These are phyloP conservation scores for Caprella mutica DNA, from an alignment of 2,888 invertebrate genomes.

Conservation along the genomic window DNA sequence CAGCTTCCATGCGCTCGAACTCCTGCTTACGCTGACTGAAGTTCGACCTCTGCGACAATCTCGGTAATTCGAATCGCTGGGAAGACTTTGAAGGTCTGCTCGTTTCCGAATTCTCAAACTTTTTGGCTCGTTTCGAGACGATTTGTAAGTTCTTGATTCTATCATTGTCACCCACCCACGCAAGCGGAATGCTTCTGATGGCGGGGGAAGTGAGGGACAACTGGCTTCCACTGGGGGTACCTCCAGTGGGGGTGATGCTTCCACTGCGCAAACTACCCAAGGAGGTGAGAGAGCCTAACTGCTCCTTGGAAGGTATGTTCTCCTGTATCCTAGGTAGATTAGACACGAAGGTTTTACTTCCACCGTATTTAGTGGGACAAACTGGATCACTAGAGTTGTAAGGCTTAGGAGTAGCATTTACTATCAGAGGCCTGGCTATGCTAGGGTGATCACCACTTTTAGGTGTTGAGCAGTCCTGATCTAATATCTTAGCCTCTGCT, in stretches of 20 bases:
- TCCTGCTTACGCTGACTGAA: slow-evolving; percentile 53
- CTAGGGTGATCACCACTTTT: not conserved
- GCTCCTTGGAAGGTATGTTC: slow-evolving; percentile 42
- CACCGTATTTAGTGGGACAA: slow-evolving; percentile 10
- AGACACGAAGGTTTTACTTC: slow-evolving; percentile 47
- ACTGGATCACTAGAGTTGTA: slow-evolving; percentile 20
- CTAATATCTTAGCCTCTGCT: slow-evolving; percentile 2
- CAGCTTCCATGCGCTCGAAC: no score
- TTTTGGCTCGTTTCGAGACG: slow-evolving; percentile 60
- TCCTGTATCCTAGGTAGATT: slow-evolving; percentile 55
- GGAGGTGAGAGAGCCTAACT: slow-evolving; percentile 8
- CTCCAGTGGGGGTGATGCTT: slow-evolving; percentile 3
- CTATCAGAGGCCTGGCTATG: slow-evolving; percentile 26
- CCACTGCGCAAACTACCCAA: not conserved
- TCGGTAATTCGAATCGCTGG: slow-evolving; percentile 38
- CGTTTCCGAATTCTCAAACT: slow-evolving; percentile 57
- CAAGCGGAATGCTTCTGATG: slow-evolving; percentile 24
- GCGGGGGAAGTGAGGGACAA: slow-evolving; percentile 17
- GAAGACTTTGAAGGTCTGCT: slow-evolving; percentile 44
- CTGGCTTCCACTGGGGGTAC: slow-evolving; percentile 20
- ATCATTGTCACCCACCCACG: slow-evolving; percentile 33
- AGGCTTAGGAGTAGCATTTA: slow-evolving; percentile 34
- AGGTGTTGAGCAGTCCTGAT: not conserved
- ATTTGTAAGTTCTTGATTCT: slow-evolving; percentile 46
- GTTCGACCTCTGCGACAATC: slow-evolving; percentile 54